Evolutionary conservation across 2,888 invertebrate genomes (phyloP).

Genomic region (Dolomedes plantarius): DNA sequence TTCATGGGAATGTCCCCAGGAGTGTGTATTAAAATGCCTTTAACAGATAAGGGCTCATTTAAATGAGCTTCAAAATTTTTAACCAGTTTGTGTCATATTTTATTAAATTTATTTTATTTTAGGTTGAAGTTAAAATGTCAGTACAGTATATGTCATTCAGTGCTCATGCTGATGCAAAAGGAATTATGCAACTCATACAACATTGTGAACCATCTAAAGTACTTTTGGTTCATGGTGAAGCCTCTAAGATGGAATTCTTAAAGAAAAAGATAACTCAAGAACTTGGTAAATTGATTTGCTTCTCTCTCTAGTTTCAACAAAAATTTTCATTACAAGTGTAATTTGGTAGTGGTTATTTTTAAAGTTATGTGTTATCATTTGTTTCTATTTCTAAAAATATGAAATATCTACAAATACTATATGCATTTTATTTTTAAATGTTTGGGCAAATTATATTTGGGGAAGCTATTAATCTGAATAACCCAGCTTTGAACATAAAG

Average conservation of each 20-base stretch:
- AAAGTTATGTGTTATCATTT: no score
- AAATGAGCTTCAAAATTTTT: no score
- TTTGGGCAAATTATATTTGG: no score
- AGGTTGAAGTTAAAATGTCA: slow-evolving; percentile 93
- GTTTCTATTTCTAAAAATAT: no score
- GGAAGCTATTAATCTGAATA: no score
- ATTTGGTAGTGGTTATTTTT: neutral
- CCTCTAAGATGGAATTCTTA: slow-evolving; percentile 97
- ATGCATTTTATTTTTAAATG: no score
- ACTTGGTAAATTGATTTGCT: slow-evolving; percentile 75
- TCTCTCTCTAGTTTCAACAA: neutral
- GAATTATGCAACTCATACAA: slow-evolving; percentile 96
- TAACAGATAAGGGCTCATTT: no score
- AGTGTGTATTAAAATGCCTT: no score
- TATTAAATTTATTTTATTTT: neutral
- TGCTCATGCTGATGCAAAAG: slow-evolving; percentile 98
- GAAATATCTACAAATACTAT: no score
- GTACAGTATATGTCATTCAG: slow-evolving; percentile 99
- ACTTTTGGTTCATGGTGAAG: slow-evolving; percentile 98
- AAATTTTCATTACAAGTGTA: neutral
- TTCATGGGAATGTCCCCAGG: no score
- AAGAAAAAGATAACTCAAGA: slow-evolving; percentile 91
- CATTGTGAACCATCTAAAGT: slow-evolving; percentile 98
- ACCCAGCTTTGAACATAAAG: no score
- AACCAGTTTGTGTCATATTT: no score